Conservation (phyloP, 2,888 invertebrate genomes). For the Zaprionus obscuricornis region DNA sequence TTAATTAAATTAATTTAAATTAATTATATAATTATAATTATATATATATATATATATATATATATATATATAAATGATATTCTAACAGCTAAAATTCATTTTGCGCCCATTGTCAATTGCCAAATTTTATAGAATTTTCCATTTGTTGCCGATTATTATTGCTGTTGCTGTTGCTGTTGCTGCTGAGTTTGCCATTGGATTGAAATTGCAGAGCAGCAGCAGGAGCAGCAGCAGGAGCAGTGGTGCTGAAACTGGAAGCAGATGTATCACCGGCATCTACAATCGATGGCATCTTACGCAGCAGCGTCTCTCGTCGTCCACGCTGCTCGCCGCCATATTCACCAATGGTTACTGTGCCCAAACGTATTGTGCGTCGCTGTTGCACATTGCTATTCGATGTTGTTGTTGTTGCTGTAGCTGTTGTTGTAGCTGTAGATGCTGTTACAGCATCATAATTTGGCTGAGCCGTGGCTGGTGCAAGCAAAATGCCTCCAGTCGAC, state of each 20-base stretch:
- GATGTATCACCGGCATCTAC: not conserved
- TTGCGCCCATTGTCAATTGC: constrained; percentile 63
- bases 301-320: constrained; percentile 58
- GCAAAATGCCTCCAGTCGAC: constrained; percentile 50
- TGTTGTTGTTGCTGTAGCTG: constrained; percentile 31
- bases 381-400: constrained; percentile 30
- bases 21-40: constrained; percentile 39
- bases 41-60: too few relatives aligned
- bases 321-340: constrained; percentile 86
- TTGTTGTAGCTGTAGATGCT: too few relatives aligned
- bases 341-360: constrained; percentile 89
- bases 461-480: constrained; percentile 74
- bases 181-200: constrained; percentile 84
- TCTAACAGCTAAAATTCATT: too few relatives aligned
- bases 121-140: constrained; percentile 82
- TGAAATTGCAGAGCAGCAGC: too few relatives aligned
- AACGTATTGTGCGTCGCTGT: constrained; percentile 84
- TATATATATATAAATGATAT: too few relatives aligned
- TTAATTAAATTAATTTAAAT: constrained; percentile 31
- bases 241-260: too few relatives aligned
- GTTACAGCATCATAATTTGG: constrained; percentile 73
- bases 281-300: constrained; percentile 51
- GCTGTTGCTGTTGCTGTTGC: constrained; percentile 39
- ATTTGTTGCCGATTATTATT: too few relatives aligned
- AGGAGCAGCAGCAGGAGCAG: too few relatives aligned